Evolutionary conservation across 2,888 invertebrate species (phyloP), one percentile per base, ranked within the genome.

Genomic region (Rhyacophila evoluta): DNA sequence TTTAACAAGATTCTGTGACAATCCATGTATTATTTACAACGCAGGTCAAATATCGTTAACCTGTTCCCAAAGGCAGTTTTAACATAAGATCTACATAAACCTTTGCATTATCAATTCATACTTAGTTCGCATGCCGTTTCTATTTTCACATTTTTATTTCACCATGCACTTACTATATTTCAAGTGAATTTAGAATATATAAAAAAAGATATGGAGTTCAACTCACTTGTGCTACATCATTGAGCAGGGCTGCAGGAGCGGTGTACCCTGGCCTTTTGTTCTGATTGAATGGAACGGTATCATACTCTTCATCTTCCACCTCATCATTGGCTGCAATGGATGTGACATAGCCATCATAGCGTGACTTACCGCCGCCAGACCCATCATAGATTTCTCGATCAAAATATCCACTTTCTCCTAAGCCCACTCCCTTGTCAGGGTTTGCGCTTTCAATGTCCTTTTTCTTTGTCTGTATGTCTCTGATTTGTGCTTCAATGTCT

Each of bases 251-350:
- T 74, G 95, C 94, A 2, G 97, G 97, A 15, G 97, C 97, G 78
- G 95, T 95, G 84, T 96, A 95, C 0, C 94, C 93, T 2, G 94
- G 91, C 84, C 95, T 91, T 85, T 96, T 95, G 81, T 89, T 91
- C 83, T 93, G 92, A 82, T 90, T 91, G 81, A 93, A 92, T 3
- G 94, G 93, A 15, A 92, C 92, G 83, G 94, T 92, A 85, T 96
- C 96, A 83, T 94, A 94, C 86, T 97, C 97, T 85, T 98, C 97
- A 86, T 98, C 97, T 89, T 97, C 97, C 37, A 95, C 94, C 87
- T 98, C 98, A 89, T 99, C 98, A 86, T 97, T 97, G 0, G 98
- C 95, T 70, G 98, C 97, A 86, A 99, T 98, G 0, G 98, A 98
- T 75, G 97, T 97, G 83, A 97, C 96, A 87, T 98, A 98, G 33